phyloP scores from a whole-genome alignment of 1,140 invertebrate species.

The Trinorchestia longiramus region DNA sequence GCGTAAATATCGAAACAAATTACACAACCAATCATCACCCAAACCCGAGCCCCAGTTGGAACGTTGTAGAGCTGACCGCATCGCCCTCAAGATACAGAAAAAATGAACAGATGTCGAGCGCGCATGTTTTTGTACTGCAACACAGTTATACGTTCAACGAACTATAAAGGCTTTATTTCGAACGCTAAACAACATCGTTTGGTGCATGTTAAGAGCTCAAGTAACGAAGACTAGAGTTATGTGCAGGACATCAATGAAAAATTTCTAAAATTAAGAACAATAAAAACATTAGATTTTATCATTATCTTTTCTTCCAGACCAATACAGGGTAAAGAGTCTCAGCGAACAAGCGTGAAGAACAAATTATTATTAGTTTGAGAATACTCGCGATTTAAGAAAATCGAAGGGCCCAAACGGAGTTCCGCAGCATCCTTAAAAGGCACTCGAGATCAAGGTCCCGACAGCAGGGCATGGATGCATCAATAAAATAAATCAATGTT shows the following conservation, averaged over 20 bases:
- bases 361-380: not conserved
- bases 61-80: not conserved
- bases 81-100: not conserved
- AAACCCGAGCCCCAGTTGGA: too few species aligned
- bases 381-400: not conserved
- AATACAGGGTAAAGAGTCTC: not conserved
- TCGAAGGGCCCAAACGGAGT: not conserved
- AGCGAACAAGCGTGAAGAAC: not conserved
- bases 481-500: constrained; percentile 52
- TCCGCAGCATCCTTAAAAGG: not conserved
- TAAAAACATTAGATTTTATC: not conserved
- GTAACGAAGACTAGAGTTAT: not conserved
- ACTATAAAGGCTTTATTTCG: not conserved
- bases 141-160: not conserved
- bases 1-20: too few species aligned
- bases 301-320: too few species aligned
- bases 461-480: not conserved
- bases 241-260: too few species aligned
- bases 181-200: not conserved
- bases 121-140: not conserved
- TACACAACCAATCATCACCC: too few species aligned
- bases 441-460: not conserved
- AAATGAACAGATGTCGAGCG: not conserved
- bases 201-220: not conserved
- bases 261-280: not conserved